Percentiles rank a stretch among this genome's conserved stretches.
Conservation (phyloP, 2,888 invertebrate genomes). For the Polylopha cassiicola region DNA sequence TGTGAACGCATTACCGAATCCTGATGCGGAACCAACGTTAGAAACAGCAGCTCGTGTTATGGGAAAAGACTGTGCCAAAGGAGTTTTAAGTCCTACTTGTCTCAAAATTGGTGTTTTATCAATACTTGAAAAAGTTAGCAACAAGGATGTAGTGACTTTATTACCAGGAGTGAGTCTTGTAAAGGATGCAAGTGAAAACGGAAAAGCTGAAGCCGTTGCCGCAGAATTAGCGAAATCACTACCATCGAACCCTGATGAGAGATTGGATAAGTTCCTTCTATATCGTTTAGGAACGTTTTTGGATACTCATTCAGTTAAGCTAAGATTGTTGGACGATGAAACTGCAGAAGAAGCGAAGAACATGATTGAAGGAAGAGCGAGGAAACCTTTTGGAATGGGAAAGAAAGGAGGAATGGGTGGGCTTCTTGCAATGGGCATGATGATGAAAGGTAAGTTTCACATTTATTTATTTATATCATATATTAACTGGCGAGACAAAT, state of each 20-base stretch:
- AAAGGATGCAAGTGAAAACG: slow-evolving; percentile 78
- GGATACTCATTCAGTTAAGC: slow-evolving; percentile 82
- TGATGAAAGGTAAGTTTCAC: slow-evolving; percentile 77
- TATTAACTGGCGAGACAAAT: slow-evolving; percentile 22
- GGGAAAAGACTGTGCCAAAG: slow-evolving; percentile 48
- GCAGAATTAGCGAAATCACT: slow-evolving; percentile 82
- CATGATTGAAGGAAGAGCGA: slow-evolving; percentile 59
- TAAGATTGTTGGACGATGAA: slow-evolving; percentile 80
- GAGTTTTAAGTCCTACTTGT: slow-evolving; percentile 46
- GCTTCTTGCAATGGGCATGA: slow-evolving; percentile 74
- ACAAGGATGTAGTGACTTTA: slow-evolving; percentile 44
- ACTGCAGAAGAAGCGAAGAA: slow-evolving; percentile 74
- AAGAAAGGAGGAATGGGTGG: slow-evolving; percentile 68
- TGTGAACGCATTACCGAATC: slow-evolving; percentile 38
- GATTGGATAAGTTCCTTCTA: slow-evolving; percentile 83
- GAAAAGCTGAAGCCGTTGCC: slow-evolving; percentile 73
- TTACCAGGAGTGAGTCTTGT: slow-evolving; percentile 77
- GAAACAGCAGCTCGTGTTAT: slow-evolving; percentile 31
- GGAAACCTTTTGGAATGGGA: slow-evolving; percentile 49
- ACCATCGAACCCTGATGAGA: slow-evolving; percentile 82
- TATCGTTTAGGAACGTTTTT: slow-evolving; percentile 82
- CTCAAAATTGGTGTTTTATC: slow-evolving; percentile 49
- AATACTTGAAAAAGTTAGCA: slow-evolving; percentile 44
- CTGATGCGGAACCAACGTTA: slow-evolving; percentile 33
- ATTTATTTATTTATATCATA: slow-evolving; percentile 9